These are phyloP conservation scores for Micropterix aruncella DNA, from an alignment of 2,888 invertebrate species.

Conservation along the genomic window DNA sequence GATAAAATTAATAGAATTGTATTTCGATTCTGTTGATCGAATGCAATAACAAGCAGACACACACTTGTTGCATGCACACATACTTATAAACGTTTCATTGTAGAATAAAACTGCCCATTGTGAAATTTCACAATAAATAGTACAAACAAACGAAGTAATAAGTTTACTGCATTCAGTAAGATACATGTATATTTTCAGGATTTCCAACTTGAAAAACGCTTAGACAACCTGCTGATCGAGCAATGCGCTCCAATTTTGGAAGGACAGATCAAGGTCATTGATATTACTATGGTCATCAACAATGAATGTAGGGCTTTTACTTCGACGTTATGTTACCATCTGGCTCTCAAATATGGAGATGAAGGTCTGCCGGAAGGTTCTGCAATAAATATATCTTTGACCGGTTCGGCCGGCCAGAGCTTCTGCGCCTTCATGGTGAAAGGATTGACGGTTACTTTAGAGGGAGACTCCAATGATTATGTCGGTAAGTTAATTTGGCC, in stretches of 20 bases:
- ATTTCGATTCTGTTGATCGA: too few species aligned
- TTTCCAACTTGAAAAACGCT: slow-evolving; percentile 71
- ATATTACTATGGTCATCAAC: slow-evolving; percentile 65
- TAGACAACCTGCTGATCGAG: slow-evolving; percentile 67
- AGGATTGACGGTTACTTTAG: slow-evolving; percentile 79
- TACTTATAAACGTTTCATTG: too few species aligned
- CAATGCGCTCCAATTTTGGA: slow-evolving; percentile 58
- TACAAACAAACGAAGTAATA: too few species aligned
- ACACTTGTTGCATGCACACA: too few species aligned
- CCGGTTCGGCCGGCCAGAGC: slow-evolving; percentile 95
- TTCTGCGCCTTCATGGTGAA: slow-evolving; percentile 94
- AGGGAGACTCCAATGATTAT: slow-evolving; percentile 98
- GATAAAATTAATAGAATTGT: too few species aligned
- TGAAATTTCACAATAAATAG: too few species aligned
- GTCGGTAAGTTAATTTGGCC: slow-evolving; percentile 79
- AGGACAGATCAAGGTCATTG: slow-evolving; percentile 50
- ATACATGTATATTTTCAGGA: too few species aligned
- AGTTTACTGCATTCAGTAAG: too few species aligned
- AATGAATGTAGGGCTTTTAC: slow-evolving; percentile 91
- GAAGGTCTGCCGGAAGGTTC: slow-evolving; percentile 69
- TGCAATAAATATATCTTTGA: slow-evolving; percentile 64
- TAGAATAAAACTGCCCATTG: too few species aligned
- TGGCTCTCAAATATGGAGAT: slow-evolving; percentile 84
- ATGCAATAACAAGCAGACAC: too few species aligned
- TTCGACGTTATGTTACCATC: slow-evolving; percentile 86